phyloP scores from a whole-genome alignment of 1,140 invertebrate genomes.

The Yoshiicerus persimilis region DNA sequence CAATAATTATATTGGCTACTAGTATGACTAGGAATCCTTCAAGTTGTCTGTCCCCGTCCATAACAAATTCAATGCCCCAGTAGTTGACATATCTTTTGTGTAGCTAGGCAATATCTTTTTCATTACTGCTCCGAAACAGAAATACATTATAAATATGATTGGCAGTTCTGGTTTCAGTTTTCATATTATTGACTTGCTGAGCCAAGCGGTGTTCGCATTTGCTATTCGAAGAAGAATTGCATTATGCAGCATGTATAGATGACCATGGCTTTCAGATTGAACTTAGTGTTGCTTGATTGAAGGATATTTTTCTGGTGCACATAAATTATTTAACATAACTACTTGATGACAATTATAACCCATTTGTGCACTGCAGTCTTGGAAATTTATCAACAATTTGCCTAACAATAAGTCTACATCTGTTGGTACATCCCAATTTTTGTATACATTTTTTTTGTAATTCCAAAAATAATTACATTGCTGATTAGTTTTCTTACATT shows the following conservation, averaged over 20 bases:
- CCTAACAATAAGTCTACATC: no score
- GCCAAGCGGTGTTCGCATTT: neutral
- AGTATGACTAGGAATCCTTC: neutral
- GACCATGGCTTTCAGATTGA: neutral
- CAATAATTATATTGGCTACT: neutral
- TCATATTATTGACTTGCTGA: neutral
- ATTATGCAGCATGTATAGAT: neutral
- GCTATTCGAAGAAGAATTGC: neutral
- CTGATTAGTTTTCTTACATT: no score
- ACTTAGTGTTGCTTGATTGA: no score
- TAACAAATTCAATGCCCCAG: neutral
- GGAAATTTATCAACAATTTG: no score
- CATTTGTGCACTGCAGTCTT: neutral
- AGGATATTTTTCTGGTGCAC: neutral
- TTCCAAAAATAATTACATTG: no score
- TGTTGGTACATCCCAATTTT: no score
- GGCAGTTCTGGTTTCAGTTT: neutral
- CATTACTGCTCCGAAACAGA: neutral
- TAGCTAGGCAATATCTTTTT: neutral
- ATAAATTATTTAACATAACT: neutral
- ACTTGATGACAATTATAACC: neutral
- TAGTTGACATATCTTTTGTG: neutral
- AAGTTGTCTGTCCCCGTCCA: neutral
- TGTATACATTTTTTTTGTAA: no score
- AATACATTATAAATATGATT: neutral